Evolutionary conservation across 2,888 invertebrate species (phyloP).

Genomic region (Acronicta aceris): DNA sequence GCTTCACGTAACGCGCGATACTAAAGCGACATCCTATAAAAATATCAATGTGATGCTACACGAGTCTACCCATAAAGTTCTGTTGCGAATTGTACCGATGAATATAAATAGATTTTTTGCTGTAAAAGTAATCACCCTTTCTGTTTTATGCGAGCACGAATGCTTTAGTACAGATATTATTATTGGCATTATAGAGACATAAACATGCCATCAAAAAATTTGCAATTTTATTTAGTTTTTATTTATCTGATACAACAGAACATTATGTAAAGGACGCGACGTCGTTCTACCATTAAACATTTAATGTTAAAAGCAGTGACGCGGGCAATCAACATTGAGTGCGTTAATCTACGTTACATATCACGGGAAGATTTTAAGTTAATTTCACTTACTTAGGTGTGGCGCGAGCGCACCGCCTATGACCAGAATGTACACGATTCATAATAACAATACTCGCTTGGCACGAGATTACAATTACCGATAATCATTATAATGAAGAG

Average conservation of each 20-base stretch:
- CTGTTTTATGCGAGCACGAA: constrained; percentile 34
- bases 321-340: constrained; percentile 59
- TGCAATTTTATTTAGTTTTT: constrained; percentile 29
- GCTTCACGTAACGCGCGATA: constrained; percentile 27
- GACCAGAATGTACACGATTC: constrained; percentile 88
- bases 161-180: constrained; percentile 29
- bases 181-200: constrained; percentile 35
- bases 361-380: constrained; percentile 66
- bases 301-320: constrained; percentile 51
- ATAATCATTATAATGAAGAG: constrained; percentile 68
- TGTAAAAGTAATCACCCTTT: constrained; percentile 20
- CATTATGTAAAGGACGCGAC: constrained; percentile 28
- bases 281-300: constrained; percentile 29
- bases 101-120: constrained; percentile 11
- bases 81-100: constrained; percentile 23
- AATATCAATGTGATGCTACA: constrained; percentile 35
- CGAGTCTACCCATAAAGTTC: constrained; percentile 41
- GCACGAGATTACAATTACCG: constrained; percentile 72
- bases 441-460: constrained; percentile 75
- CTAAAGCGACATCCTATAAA: constrained; percentile 33
- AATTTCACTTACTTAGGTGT: constrained; percentile 75
- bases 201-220: constrained; percentile 33
- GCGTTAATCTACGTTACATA: constrained; percentile 65
- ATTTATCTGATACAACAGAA: constrained; percentile 26
- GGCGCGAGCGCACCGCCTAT: constrained; percentile 77